Percentiles rank a stretch among this genome's conserved stretches.
Conservation (phyloP, 1,140 invertebrate genomes). For the Pararge aegeria region DNA sequence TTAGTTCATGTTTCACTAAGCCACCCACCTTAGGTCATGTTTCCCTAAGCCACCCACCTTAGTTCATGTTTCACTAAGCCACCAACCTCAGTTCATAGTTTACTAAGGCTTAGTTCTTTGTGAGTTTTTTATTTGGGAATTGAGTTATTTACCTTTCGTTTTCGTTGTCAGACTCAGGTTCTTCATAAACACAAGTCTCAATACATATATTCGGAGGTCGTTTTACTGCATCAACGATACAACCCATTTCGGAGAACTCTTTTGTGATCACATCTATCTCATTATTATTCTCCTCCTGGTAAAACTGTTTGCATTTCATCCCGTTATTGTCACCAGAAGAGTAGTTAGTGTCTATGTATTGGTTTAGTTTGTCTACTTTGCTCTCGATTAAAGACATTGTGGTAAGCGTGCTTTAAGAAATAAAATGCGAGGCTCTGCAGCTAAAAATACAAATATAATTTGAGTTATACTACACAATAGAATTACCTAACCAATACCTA, state of each 20-base stretch:
- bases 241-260: conserved; percentile 72
- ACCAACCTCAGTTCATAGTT: too few species aligned
- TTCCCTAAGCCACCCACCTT: too few species aligned
- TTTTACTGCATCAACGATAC: conserved; percentile 64
- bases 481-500: not conserved
- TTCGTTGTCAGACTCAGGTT: conserved; percentile 48
- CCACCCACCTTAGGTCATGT: too few species aligned
- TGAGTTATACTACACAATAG: not conserved
- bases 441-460: conserved; percentile 36
- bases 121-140: too few species aligned
- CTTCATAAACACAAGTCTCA: conserved; percentile 60
- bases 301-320: conserved; percentile 57
- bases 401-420: conserved; percentile 46
- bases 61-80: too few species aligned
- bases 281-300: conserved; percentile 75
- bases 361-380: conserved; percentile 42
- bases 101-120: too few species aligned
- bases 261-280: conserved; percentile 68
- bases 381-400: conserved; percentile 56
- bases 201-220: conserved; percentile 65
- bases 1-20: too few species aligned
- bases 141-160: conserved; percentile 13
- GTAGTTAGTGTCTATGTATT: conserved; percentile 49
- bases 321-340: conserved; percentile 63
- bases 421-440: conserved; percentile 21